phyloP scores from a whole-genome alignment of 2,113 vertebrate genomes.

The Oxyruncus cristatus region DNA sequence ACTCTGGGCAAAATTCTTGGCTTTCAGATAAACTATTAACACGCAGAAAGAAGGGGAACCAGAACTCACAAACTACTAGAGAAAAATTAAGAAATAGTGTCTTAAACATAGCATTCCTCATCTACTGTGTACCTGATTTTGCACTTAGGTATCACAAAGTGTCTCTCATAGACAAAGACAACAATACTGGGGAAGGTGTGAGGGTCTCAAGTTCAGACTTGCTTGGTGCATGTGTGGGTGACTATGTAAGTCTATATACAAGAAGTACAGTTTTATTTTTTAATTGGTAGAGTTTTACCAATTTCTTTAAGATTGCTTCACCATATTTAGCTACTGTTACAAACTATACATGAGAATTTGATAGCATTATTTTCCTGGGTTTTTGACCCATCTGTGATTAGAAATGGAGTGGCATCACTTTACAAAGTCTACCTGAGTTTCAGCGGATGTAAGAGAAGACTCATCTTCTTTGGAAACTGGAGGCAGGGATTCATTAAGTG shows the following conservation, averaged over 20 bases:
- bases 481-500: conserved; percentile 78
- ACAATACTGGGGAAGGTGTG: rapidly evolving
- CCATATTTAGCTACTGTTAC: not conserved
- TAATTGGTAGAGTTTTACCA: not conserved
- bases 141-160: not conserved
- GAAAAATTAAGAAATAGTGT: not conserved
- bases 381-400: not conserved
- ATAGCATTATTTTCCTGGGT: not conserved
- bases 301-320: not conserved
- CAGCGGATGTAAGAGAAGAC: conserved; percentile 83
- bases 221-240: not conserved
- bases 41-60: not conserved
- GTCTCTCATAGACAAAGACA: not conserved
- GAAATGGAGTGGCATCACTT: not conserved
- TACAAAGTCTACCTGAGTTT: conserved; percentile 76
- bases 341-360: not conserved
- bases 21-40: not conserved
- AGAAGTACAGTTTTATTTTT: not conserved
- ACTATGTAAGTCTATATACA: not conserved
- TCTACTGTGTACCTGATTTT: not conserved
- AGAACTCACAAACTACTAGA: not conserved
- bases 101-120: not conserved
- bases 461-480: conserved; percentile 83
- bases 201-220: not conserved
- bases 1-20: not conserved